Conservation (phyloP, 2,113 vertebrate species). For the Gila orcuttii region DNA sequence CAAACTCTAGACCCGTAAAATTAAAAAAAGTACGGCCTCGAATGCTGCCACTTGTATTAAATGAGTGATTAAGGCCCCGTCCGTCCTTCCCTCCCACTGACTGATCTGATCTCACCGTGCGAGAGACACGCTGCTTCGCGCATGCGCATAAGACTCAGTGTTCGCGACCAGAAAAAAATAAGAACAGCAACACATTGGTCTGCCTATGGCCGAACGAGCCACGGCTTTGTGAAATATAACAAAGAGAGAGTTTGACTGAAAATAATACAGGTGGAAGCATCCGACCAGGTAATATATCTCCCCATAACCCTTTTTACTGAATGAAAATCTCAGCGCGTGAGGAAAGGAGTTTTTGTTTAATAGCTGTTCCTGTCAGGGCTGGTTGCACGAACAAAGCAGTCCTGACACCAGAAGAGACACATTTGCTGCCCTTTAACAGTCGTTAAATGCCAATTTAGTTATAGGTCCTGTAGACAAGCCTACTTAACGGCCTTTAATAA, state of each 20-base stretch:
- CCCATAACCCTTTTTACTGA: neutral
- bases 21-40: neutral
- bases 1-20: neutral
- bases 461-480: neutral
- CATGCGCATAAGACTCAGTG: slow-evolving; percentile 18
- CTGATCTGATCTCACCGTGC: slow-evolving; percentile 21
- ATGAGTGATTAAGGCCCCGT: neutral
- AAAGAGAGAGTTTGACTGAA: neutral
- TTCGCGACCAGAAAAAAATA: neutral
- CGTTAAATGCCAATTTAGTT: neutral
- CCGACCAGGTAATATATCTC: neutral
- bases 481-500: neutral
- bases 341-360: slow-evolving; percentile 4
- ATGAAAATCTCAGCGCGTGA: neutral
- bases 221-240: slow-evolving; percentile 11
- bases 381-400: slow-evolving; percentile 36
- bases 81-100: slow-evolving; percentile 9
- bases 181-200: slow-evolving; percentile 31
- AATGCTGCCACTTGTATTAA: neutral
- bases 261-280: neutral
- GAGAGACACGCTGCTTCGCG: slow-evolving; percentile 7
- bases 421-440: slow-evolving; percentile 17
- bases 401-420: slow-evolving; percentile 16
- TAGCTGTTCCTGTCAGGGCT: neutral
- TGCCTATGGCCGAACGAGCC: slow-evolving; percentile 28